Evolutionary conservation across 2,113 vertebrate species (phyloP), one percentile per base, ranked within the genome.

Genomic region (Campylomormyrus tamandua): DNA sequence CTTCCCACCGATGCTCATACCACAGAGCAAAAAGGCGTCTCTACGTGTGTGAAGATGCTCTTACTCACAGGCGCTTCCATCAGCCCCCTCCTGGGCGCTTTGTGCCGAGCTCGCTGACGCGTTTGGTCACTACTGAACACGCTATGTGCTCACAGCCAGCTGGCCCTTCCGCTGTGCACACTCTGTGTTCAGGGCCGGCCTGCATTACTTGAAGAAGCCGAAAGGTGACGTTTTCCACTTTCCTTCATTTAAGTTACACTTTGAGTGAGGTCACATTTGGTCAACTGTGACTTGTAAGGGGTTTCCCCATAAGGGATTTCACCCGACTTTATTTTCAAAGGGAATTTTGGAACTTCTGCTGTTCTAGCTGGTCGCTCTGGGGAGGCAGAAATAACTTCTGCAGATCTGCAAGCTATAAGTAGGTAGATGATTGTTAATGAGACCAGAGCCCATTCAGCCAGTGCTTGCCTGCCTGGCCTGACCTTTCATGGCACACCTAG

Each of bases 191-290:
- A 90, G 92, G 92, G 91, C 91, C 93, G 93, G 94, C 94, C 86
- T 52, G 42, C 74, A 56, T 92, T 95, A 95, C 94, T 96, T 96
- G 95, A 95, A 95, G 92, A 94, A 94, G 92, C 92, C 93, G 90
- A 93, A 91, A 91, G 88, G 87, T 89, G 85, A 89, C n/a, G 58
- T 83, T 62, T 89, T 84, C 42, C 24, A 8, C 10, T 45, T n/a
- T 42, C 15, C 74, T 83, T 94, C 91, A 92, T 92, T 91, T 94
- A 94, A 95, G 93, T 94, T 95, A 91, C 92, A 92, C 89, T 86
- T 85, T 91, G 90, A 92, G 92, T 92, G 91, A 93, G 86, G 90
- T 93, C 92, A 74, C 90, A 85, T 84, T 94, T 92, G 92, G 92
- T 94, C 92, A 92, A 88, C 24, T 77, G 53, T 77, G 42, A 46